Evolutionary conservation across 2,113 vertebrate genomes (phyloP).

Genomic region (Proterorhinus semilunaris): DNA sequence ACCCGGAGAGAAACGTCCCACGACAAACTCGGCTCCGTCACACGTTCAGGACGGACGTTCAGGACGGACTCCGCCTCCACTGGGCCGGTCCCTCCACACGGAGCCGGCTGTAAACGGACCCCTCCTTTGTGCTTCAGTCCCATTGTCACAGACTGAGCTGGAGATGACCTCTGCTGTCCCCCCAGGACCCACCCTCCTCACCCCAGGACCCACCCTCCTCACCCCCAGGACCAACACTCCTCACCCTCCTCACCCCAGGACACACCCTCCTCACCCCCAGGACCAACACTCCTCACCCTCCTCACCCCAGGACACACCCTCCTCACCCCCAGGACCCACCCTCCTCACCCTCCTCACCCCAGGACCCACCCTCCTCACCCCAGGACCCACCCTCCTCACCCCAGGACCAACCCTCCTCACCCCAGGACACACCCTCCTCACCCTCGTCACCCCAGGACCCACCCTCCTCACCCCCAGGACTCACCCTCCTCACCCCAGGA

Average conservation of each 20-base stretch:
- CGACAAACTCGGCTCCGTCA: no score
- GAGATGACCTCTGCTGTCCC: constrained; percentile 67
- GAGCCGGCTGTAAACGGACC: constrained; percentile 61
- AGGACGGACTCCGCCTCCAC: no score
- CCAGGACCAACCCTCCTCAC: constrained; percentile 1
- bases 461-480: constrained; percentile 11
- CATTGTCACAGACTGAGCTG: constrained; percentile 76
- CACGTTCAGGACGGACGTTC: no score
- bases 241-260: no score
- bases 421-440: constrained; percentile 30
- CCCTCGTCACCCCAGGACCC: constrained; percentile 7
- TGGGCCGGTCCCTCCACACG: constrained; percentile 6
- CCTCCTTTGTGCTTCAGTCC: constrained; percentile 66
- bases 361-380: constrained; percentile 27
- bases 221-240: not conserved
- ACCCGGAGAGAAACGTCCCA: no score
- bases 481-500: constrained; percentile 11
- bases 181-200: constrained; percentile 31
- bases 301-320: no score
- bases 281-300: no score
- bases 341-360: constrained; percentile 9
- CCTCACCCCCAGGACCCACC: no score
- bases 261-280: no score
- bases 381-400: constrained; percentile 13
- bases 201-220: constrained; percentile 9